A percentile compares a stretch with the other conserved stretches of the same genome.
Conservation (phyloP, 2,797 vertebrate species). For the Sebastes minor region DNA sequence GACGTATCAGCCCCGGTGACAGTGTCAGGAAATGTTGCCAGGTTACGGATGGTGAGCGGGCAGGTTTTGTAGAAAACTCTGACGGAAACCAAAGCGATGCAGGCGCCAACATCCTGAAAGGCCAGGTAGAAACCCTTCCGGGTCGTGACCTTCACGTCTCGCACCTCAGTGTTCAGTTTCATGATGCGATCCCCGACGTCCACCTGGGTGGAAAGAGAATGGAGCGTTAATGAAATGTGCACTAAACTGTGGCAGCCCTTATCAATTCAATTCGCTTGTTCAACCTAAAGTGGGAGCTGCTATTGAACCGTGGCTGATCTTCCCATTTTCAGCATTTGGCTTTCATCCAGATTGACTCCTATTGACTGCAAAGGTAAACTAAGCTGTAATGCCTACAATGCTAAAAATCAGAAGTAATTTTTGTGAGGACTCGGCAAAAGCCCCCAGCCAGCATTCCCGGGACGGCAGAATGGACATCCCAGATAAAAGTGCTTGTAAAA, state of each 20-base stretch:
- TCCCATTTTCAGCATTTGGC: conserved; percentile 50
- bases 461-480: conserved; percentile 32
- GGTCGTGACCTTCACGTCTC: conserved; percentile 92
- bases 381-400: conserved; percentile 27
- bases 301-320: conserved; percentile 35
- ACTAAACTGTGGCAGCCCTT: conserved; percentile 29
- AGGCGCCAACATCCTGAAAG: conserved; percentile 98
- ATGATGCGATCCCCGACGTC: conserved; percentile 98
- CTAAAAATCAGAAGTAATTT: conserved; percentile 36
- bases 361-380: conserved; percentile 50
- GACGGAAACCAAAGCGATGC: conserved; percentile 96
- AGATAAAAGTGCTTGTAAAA: conserved; percentile 61
- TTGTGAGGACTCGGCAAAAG: conserved; percentile 32
- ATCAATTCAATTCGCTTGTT: conserved; percentile 37
- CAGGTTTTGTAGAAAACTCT: conserved; percentile 98
- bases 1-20: conserved; percentile 96
- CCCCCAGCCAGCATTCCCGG: conserved; percentile 28
- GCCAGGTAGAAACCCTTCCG: conserved; percentile 98
- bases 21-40: conserved; percentile 97
- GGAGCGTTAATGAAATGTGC: conserved; percentile 26
- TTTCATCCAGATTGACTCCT: conserved; percentile 33
- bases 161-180: conserved; percentile 97
- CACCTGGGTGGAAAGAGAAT: conserved; percentile 74
- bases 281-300: conserved; percentile 28
- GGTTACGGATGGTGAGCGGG: conserved; percentile 92